These are phyloP conservation scores for Diadema setosum DNA, from an alignment of 35 echinoderm and acorn worm species.

Conservation along the genomic window DNA sequence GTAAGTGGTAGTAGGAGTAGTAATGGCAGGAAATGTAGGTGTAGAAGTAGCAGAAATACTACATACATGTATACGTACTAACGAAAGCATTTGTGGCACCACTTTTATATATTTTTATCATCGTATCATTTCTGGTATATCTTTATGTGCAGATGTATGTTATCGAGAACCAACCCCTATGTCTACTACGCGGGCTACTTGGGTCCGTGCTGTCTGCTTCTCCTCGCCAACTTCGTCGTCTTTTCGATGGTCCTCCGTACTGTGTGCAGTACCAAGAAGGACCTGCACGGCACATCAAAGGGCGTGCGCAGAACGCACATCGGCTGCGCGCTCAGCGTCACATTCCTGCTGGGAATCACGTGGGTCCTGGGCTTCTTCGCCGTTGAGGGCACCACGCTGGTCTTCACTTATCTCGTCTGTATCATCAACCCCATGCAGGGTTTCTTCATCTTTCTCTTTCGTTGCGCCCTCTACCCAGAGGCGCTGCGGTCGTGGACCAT, in stretches of 20 bases:
- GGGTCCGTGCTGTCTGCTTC: constrained; percentile 55
- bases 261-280: constrained; percentile 60
- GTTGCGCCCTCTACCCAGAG: constrained; percentile 86
- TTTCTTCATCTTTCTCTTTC: constrained; percentile 96
- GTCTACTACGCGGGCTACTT: constrained; percentile 71
- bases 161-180: constrained; percentile 16
- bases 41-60: too few relatives aligned
- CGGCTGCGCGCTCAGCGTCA: constrained; percentile 80
- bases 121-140: neutral
- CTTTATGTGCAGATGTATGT: constrained; percentile 55
- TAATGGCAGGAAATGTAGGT: neutral
- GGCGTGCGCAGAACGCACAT: constrained; percentile 52
- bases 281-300: constrained; percentile 5
- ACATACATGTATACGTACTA: too few relatives aligned
- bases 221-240: constrained; percentile 63
- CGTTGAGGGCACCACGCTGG: constrained; percentile 52
- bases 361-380: constrained; percentile 88
- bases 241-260: constrained; percentile 67
- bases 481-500: constrained; percentile 60
- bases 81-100: too few relatives aligned
- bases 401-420: constrained; percentile 78
- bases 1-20: too few relatives aligned
- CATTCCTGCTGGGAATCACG: constrained; percentile 77
- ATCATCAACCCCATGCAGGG: constrained; percentile 87
- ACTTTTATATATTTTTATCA: neutral